Conservation (phyloP, 2,888 invertebrate species). For the Parnassius orleans region DNA sequence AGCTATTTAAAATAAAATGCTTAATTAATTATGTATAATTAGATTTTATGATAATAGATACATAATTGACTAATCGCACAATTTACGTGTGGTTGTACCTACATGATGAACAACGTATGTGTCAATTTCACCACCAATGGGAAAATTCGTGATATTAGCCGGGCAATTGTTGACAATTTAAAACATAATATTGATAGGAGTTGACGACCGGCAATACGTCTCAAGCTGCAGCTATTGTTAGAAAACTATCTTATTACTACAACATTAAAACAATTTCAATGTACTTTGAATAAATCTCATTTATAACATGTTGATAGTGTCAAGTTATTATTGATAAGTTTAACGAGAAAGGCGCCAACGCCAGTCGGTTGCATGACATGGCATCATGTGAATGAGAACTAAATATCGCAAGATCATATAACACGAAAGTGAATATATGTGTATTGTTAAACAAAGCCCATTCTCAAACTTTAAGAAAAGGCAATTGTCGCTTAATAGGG, state of each 20-base stretch:
- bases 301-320: conserved; percentile 41
- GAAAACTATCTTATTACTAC: conserved; percentile 39
- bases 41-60: too few relatives aligned
- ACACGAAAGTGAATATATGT: conserved; percentile 31
- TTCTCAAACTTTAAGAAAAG: conserved; percentile 57
- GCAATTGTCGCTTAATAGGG: conserved; percentile 52
- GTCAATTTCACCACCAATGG: too few relatives aligned
- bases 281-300: conserved; percentile 25
- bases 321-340: conserved; percentile 29
- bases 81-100: too few relatives aligned
- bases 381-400: conserved; percentile 5
- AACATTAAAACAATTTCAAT: conserved; percentile 21
- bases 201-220: conserved; percentile 35
- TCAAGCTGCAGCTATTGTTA: conserved; percentile 46
- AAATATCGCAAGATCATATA: background rate
- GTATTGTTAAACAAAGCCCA: conserved; percentile 57
- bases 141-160: conserved; percentile 11
- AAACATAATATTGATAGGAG: conserved; percentile 45
- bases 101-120: too few relatives aligned
- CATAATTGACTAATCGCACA: too few relatives aligned
- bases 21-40: too few relatives aligned
- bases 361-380: conserved; percentile 15
- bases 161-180: conserved; percentile 47
- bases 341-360: conserved; percentile 30
- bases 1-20: too few relatives aligned